Conservation (phyloP, 1,140 invertebrate genomes). For the Anadara kagoshimensis region DNA sequence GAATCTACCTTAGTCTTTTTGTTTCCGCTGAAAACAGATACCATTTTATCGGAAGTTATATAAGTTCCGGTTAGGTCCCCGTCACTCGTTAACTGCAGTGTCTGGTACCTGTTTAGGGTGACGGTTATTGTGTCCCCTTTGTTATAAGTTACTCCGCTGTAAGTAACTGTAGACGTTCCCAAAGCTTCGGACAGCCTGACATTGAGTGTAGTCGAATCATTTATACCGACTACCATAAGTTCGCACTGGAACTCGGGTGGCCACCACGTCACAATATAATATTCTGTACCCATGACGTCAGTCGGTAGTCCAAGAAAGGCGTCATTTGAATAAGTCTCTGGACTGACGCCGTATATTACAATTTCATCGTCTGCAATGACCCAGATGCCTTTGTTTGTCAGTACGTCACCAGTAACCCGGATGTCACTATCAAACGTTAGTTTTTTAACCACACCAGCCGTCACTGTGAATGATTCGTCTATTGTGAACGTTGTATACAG, state of each 20-base stretch:
- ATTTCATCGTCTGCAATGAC: slow-evolving; percentile 45
- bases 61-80: slow-evolving; percentile 28
- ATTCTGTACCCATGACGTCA: slow-evolving; percentile 48
- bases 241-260: slow-evolving; percentile 27
- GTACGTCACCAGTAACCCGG: slow-evolving; percentile 13
- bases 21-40: slow-evolving; percentile 31
- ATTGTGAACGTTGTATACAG: background rate
- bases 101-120: slow-evolving; percentile 39
- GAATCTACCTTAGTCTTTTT: slow-evolving; percentile 24
- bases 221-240: slow-evolving; percentile 26
- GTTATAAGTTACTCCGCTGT: slow-evolving; percentile 29
- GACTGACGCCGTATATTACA: slow-evolving; percentile 51
- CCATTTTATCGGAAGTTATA: slow-evolving; percentile 7
- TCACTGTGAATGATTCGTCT: slow-evolving; percentile 21
- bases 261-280: slow-evolving; percentile 48
- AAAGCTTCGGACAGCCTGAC: slow-evolving; percentile 22
- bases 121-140: slow-evolving; percentile 34
- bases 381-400: slow-evolving; percentile 38
- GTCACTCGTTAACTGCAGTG: slow-evolving; percentile 38
- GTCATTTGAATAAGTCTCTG: slow-evolving; percentile 50
- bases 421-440: slow-evolving; percentile 12
- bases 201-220: slow-evolving; percentile 33
- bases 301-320: slow-evolving; percentile 58
- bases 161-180: slow-evolving; percentile 9
- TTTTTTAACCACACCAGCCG: slow-evolving; percentile 17